Percentiles rank a stretch among this genome's conserved stretches.
phyloP scores from a whole-genome alignment of 1,140 invertebrate species.

The Chironomus striatipennis region DNA sequence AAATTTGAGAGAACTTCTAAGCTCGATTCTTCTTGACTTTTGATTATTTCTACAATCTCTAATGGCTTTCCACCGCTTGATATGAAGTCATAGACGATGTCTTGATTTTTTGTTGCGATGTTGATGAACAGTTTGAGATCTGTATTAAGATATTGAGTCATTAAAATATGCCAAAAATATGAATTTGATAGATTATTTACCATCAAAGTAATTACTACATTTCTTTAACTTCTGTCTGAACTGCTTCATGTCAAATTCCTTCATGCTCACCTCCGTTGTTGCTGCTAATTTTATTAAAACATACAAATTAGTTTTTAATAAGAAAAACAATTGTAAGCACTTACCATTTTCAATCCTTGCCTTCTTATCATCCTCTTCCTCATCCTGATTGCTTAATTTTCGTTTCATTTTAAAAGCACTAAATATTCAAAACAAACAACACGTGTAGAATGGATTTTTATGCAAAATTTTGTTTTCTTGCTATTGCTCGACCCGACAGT shows the following conservation, averaged over 20 bases:
- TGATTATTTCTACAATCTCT: conserved; percentile 52
- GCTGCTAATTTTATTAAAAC: background rate
- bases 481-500: too few relatives aligned
- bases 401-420: background rate
- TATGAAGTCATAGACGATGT: conserved; percentile 51
- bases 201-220: background rate
- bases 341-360: background rate
- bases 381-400: background rate
- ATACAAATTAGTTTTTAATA: background rate
- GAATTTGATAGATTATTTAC: background rate
- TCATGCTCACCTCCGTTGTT: background rate
- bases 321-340: background rate
- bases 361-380: background rate
- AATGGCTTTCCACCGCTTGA: conserved; percentile 53
- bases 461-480: too few relatives aligned
- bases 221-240: background rate
- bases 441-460: too few relatives aligned
- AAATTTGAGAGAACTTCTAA: conserved; percentile 43
- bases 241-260: background rate
- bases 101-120: conserved; percentile 29
- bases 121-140: background rate
- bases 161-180: background rate
- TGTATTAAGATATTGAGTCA: background rate
- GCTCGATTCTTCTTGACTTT: conserved; percentile 47
- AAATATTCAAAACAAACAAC: too few relatives aligned